phyloP scores from a whole-genome alignment of 2,113 vertebrate species.

The Hemicordylus capensis region DNA sequence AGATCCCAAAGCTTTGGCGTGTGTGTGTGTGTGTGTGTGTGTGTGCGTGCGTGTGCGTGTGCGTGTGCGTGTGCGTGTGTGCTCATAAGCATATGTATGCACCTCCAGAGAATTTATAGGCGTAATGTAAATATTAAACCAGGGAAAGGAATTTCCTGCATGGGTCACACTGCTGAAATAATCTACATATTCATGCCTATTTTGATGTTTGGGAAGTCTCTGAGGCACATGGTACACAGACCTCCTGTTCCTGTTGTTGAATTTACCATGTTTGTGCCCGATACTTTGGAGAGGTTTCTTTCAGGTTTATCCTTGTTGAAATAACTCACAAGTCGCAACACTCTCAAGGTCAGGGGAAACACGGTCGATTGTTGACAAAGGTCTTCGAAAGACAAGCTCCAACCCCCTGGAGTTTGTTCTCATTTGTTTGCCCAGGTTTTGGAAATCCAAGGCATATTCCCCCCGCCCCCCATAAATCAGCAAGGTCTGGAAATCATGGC shows the following conservation, averaged over 20 bases:
- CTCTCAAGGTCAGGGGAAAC: conserved; percentile 64
- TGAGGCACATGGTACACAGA: conserved; percentile 59
- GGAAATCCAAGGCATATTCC: conserved; percentile 26
- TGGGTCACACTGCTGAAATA: conserved; percentile 47
- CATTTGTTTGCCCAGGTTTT: conserved; percentile 45
- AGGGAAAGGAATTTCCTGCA: conserved; percentile 26
- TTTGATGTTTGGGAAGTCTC: conserved; percentile 63
- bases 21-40: too few relatives aligned
- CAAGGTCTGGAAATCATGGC: conserved; percentile 22
- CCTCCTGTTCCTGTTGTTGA: conserved; percentile 59
- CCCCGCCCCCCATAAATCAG: not conserved
- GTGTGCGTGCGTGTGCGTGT: not conserved
- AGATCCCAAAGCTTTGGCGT: conserved; percentile 32
- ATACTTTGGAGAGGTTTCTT: conserved; percentile 48
- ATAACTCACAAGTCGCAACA: conserved; percentile 67
- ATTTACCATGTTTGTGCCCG: conserved; percentile 59
- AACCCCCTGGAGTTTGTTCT: conserved; percentile 63
- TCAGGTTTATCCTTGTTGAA: conserved; percentile 64
- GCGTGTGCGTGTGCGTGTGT: not conserved
- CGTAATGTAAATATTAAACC: conserved; percentile 66
- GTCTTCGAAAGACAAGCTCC: conserved; percentile 65
- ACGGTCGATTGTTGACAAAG: conserved; percentile 63
- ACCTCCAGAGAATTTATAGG: conserved; percentile 54
- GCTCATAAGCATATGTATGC: conserved; percentile 16
- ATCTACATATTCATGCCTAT: conserved; percentile 73